Evolutionary conservation across 2,797 vertebrate species (phyloP), one percentile per base, ranked within the genome.

Genomic region (Cirrhinus molitorella): DNA sequence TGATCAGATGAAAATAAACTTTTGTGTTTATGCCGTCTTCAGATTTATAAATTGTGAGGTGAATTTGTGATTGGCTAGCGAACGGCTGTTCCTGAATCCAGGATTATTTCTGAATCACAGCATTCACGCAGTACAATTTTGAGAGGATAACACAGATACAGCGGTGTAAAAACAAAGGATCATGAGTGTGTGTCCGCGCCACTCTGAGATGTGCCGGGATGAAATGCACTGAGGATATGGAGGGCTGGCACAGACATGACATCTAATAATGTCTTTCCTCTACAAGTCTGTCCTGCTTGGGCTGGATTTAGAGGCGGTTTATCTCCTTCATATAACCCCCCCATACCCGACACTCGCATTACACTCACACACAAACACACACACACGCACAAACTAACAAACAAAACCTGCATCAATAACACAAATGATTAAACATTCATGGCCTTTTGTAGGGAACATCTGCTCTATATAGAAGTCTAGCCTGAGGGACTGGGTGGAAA

Each of bases 341-440:
- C n/a, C 40, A 14, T 55, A 83, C 84, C n/a, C 53, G 14, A 88
- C 88, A 91, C 88, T 90, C 87, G 5, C 51, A 75, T 57, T 57
- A 91, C 91, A 91, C 73, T 71, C 65, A 88, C 87, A 90, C 51
- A 81, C 84, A 89, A 49, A 77, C 79, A 74, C 66, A 88, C 61
- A 63, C 66, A 90, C 74, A 75, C 83, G 87, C 80, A 83, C 86
- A 89, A 79, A 79, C 79, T 83, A 92, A 93, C 92, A 90, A 90
- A 92, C 90, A 93, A 93, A 95, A 93, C 92, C 92, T 87, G 95
- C 96, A 96, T 96, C 96, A 96, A 96, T 96, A 96, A 96, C 94
- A 94, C 94, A 94, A 95, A 95, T 94, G 94, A 96, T 94, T 95
- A 96, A 96, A 96, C 94, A 96, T 96, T 95, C 94, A 96, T 94